Conservation (phyloP, 2,797 vertebrate species). For the Brotula barbata region DNA sequence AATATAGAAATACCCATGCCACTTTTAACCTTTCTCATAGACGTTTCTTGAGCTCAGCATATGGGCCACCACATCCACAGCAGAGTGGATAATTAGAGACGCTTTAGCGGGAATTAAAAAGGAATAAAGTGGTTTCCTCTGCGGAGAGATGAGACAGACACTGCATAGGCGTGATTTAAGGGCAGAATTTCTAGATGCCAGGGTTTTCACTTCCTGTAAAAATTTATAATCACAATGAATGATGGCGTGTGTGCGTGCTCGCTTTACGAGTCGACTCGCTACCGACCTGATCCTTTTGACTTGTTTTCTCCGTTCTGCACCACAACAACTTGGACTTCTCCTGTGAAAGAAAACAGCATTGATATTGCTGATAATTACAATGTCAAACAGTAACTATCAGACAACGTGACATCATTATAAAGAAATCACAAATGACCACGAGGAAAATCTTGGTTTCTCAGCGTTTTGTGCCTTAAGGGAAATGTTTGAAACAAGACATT, state of each 20-base stretch:
- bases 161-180: not conserved
- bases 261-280: not conserved
- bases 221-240: not conserved
- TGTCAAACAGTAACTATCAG: not conserved
- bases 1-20: not conserved
- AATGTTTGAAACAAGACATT: too few relatives aligned
- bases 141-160: constrained; percentile 16
- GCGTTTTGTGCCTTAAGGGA: too few relatives aligned
- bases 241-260: not conserved
- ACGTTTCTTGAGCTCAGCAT: constrained; percentile 21
- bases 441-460: not conserved
- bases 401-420: not conserved
- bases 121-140: not conserved
- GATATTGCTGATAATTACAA: not conserved
- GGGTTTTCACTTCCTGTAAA: not conserved
- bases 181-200: not conserved
- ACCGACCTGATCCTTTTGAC: constrained; percentile 37
- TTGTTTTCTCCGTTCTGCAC: constrained; percentile 57
- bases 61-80: constrained; percentile 2
- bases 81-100: constrained; percentile 7
- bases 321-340: constrained; percentile 28
- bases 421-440: too few relatives aligned
- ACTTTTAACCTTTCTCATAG: constrained; percentile 33
- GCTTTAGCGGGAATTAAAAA: constrained; percentile 10
- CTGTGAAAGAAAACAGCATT: constrained; percentile 45